Evolutionary conservation across 2,113 vertebrate genomes (phyloP), one percentile per base, ranked within the genome.

Genomic region (Serinus canaria): DNA sequence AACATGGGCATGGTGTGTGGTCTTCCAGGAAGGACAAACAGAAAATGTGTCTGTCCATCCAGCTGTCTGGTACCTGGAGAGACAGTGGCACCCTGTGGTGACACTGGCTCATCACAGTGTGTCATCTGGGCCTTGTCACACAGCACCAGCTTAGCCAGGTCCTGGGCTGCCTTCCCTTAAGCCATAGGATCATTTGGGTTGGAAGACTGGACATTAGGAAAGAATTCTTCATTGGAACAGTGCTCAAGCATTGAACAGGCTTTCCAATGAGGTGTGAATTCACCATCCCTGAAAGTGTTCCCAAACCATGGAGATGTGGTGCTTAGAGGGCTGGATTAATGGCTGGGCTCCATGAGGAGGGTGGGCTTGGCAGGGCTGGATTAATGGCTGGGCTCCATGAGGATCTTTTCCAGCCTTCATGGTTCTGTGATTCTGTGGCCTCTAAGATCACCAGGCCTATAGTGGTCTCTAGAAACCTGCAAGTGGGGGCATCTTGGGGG

Each of bases 41-140:
- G 59, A 73, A 81, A 56, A 85, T 24, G 33, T 68, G 31, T 33
- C 28, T 30, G 44, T 50, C 56, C 37, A 24, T 44, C 50, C 14
- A 15, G 55, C 56, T 24, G 5, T 23, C 24, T 50, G 24, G 69
- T 55, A 66, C 30, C 60, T 91, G 78, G 62, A 79, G 70, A 76
- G 44, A 91, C 70, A 91, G 87, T 91, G 90, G 52, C 90, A 91
- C 84, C 90, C 60, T 87, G 70, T 87, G 94, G 92, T 55, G 82
- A 66, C 44, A 67, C 22, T 4, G 2, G n/a, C 25, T 87, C 37
- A 62, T 60, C 86, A 41, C 84, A 64, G 59, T 1, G 1, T n/a
- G 39, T 68, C 72, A 14, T 53, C 21, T 19, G 21, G 44, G 35
- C 60, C 69, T 24, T 28, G 56, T 35, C 20, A 79, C 47, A 31